phyloP scores from a whole-genome alignment of 2,797 vertebrate species.

The Cuniculus paca region DNA sequence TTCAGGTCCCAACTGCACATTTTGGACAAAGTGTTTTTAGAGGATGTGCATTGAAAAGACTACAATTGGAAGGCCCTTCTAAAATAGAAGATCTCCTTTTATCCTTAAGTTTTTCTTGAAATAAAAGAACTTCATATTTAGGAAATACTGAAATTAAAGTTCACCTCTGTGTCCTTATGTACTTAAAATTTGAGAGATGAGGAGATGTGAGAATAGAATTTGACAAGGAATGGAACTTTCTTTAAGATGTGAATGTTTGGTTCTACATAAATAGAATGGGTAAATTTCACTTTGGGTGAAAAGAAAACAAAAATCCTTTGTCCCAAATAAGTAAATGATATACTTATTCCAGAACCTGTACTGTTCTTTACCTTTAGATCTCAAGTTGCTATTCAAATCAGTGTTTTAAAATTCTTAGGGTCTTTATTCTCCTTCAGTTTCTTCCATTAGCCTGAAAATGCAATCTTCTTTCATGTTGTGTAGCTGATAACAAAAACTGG shows the following conservation, averaged over 20 bases:
- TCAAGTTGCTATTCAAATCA: constrained; percentile 75
- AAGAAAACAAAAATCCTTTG: constrained; percentile 65
- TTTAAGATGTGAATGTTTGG: constrained; percentile 57
- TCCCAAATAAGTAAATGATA: constrained; percentile 70
- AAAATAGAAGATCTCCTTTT: constrained; percentile 52
- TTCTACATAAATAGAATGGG: constrained; percentile 58
- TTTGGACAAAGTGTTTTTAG: constrained; percentile 32
- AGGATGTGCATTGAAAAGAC: neutral
- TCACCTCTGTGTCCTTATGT: constrained; percentile 32
- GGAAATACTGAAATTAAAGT: constrained; percentile 67
- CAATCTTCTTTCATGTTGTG: constrained; percentile 87
- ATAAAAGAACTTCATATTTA: constrained; percentile 66
- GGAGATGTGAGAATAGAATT: constrained; percentile 17
- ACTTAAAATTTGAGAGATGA: constrained; percentile 57
- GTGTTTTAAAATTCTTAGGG: constrained; percentile 81
- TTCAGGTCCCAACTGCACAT: neutral
- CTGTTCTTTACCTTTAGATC: constrained; percentile 75
- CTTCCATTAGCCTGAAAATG: constrained; percentile 86
- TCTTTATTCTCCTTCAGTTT: constrained; percentile 83
- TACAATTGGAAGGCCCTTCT: constrained; percentile 26
- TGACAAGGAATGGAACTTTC: neutral
- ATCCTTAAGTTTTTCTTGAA: constrained; percentile 58
- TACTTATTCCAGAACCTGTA: constrained; percentile 68
- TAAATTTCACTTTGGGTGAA: constrained; percentile 58
- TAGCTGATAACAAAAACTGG: constrained; percentile 88